phyloP scores from a whole-genome alignment of 2,113 vertebrate species.

The Chaetodon trifascialis region DNA sequence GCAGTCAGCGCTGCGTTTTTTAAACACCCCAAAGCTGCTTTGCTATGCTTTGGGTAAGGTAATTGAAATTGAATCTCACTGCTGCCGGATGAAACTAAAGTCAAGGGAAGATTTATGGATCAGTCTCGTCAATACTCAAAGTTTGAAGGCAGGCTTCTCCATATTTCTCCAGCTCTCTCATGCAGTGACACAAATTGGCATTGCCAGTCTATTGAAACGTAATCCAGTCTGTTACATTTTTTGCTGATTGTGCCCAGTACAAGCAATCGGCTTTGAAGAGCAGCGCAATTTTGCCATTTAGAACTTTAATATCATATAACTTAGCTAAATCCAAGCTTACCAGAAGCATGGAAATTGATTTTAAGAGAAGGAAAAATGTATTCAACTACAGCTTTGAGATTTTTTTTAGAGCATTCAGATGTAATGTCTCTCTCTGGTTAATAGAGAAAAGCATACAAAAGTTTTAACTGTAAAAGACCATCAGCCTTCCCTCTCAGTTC shows the following conservation, averaged over 20 bases:
- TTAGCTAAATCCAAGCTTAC: not conserved
- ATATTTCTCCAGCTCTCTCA: conserved; percentile 4
- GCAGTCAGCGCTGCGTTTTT: conserved; percentile 37
- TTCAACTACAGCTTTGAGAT: not conserved
- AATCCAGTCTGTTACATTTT: conserved; percentile 31
- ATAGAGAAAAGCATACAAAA: not conserved
- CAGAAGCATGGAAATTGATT: not conserved
- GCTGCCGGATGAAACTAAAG: conserved; percentile 32
- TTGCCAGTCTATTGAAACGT: conserved; percentile 37
- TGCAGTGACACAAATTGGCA: conserved; percentile 23
- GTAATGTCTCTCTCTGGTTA: not conserved
- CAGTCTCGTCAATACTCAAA: conserved; percentile 29
- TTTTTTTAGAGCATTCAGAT: not conserved
- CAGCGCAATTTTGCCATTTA: conserved; percentile 22
- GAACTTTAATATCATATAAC: not conserved
- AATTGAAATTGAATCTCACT: conserved; percentile 59
- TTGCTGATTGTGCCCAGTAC: conserved; percentile 42
- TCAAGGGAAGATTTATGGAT: conserved; percentile 51
- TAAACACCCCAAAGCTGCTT: conserved; percentile 54
- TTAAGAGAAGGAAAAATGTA: not conserved
- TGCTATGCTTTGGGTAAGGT: conserved; percentile 23
- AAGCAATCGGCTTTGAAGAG: conserved; percentile 44
- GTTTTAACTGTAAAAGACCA: not conserved
- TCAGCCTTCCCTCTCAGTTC: not conserved
- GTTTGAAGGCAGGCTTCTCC: conserved; percentile 25